phyloP scores from a whole-genome alignment of 2,797 vertebrate genomes.

The Arctocebus calabarensis region DNA sequence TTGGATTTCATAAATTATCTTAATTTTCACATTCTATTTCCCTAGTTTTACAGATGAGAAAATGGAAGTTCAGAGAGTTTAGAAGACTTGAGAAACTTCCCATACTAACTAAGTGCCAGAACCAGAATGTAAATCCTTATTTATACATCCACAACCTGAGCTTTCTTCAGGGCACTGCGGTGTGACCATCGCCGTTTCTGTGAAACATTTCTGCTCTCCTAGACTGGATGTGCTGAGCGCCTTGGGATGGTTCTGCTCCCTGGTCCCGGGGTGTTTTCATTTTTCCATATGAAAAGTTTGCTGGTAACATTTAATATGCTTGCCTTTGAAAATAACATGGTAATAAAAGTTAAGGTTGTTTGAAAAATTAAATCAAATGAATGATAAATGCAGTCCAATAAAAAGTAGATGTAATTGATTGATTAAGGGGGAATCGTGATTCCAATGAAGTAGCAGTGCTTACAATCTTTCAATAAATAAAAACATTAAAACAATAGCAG shows the following conservation, averaged over 20 bases:
- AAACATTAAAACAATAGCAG: background rate
- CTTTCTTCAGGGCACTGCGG: rapidly evolving
- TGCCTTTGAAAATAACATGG: background rate
- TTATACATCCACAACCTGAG: rapidly evolving
- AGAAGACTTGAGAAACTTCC: background rate
- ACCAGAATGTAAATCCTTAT: background rate
- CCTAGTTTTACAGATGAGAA: background rate
- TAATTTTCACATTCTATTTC: background rate
- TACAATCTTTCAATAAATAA: background rate
- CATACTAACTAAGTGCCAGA: background rate
- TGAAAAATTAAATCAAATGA: conserved; percentile 12
- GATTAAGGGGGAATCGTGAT: background rate
- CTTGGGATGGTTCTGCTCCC: rapidly evolving
- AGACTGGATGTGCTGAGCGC: rapidly evolving
- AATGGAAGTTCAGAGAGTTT: background rate
- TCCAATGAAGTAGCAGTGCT: background rate
- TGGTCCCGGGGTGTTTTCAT: background rate
- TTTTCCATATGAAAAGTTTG: background rate
- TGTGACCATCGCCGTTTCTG: rapidly evolving
- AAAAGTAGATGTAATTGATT: background rate
- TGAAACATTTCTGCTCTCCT: rapidly evolving
- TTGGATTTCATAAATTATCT: background rate
- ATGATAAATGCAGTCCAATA: background rate
- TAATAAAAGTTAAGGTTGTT: background rate
- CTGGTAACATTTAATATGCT: background rate